phyloP scores from a whole-genome alignment of 2,113 vertebrate species.

The Anhinga rufa region DNA sequence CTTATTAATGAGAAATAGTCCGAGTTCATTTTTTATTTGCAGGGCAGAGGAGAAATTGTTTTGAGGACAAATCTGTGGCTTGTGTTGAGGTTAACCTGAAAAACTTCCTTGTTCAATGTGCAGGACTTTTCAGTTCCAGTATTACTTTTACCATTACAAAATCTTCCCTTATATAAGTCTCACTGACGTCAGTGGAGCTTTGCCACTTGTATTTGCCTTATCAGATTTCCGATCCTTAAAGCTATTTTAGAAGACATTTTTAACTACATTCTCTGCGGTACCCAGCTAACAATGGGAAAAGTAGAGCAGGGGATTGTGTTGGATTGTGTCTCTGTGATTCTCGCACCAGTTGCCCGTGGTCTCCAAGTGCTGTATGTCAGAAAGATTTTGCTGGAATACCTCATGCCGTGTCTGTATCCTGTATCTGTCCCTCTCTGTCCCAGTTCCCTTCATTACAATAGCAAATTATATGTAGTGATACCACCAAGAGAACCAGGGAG shows the following conservation, averaged over 20 bases:
- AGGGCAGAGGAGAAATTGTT: not conserved
- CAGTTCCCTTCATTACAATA: not conserved
- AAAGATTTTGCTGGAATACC: not conserved
- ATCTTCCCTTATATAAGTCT: constrained; percentile 52
- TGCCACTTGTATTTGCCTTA: constrained; percentile 54
- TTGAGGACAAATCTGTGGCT: not conserved
- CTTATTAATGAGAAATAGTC: not conserved
- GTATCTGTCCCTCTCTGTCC: not conserved
- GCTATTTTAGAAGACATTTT: constrained; percentile 41
- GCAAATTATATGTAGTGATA: not conserved
- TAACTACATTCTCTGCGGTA: not conserved
- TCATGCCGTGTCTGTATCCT: not conserved
- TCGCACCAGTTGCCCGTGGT: not conserved
- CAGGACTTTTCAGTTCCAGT: constrained; percentile 13
- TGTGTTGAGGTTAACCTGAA: constrained; percentile 32
- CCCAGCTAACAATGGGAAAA: not conserved
- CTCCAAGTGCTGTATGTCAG: not conserved
- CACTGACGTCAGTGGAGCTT: constrained; percentile 59
- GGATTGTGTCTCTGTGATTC: not conserved
- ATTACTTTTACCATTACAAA: constrained; percentile 51
- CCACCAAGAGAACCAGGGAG: not conserved
- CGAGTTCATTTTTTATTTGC: not conserved
- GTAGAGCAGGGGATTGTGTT: not conserved
- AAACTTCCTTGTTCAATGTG: constrained; percentile 38
- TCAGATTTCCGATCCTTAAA: constrained; percentile 61